Evolutionary conservation across 2,113 vertebrate genomes (phyloP).

Genomic region (Progne subis): DNA sequence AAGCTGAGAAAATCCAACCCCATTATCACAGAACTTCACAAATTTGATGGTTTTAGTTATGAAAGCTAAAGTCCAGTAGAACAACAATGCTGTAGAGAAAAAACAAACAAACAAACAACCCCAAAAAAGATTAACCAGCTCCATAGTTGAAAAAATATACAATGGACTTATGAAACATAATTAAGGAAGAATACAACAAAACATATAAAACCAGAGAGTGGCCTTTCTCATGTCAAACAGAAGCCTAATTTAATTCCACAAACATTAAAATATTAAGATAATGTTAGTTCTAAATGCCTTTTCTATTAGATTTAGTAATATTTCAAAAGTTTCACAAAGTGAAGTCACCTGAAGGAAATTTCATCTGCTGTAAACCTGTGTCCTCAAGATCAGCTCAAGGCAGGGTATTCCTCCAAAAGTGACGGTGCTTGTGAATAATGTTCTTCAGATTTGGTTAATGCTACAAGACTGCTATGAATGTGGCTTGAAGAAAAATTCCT

Average conservation of each 20-base stretch:
- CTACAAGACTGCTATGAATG: neutral
- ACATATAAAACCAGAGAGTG: neutral
- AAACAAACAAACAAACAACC: neutral
- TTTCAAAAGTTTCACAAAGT: neutral
- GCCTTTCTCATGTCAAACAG: neutral
- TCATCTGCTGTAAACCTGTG: neutral
- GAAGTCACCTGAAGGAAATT: neutral
- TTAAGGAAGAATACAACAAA: neutral
- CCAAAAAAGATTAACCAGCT: neutral
- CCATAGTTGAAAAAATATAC: neutral
- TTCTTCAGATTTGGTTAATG: neutral
- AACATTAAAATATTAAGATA: neutral
- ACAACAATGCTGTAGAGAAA: conserved; percentile 81
- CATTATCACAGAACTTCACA: conserved; percentile 93
- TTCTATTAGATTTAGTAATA: neutral
- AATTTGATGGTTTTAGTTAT: conserved; percentile 97
- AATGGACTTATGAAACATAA: neutral
- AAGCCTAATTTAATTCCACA: neutral
- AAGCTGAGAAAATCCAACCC: conserved; percentile 89
- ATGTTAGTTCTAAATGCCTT: neutral
- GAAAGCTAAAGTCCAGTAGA: conserved; percentile 96
- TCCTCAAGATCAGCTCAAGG: neutral
- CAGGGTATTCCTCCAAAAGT: neutral
- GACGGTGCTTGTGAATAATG: neutral
- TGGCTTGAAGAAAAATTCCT: neutral